Percentiles rank a stretch among this genome's conserved stretches.
Evolutionary conservation across 2,113 vertebrate genomes (phyloP).

Genomic region (Psittacus erithacus): DNA sequence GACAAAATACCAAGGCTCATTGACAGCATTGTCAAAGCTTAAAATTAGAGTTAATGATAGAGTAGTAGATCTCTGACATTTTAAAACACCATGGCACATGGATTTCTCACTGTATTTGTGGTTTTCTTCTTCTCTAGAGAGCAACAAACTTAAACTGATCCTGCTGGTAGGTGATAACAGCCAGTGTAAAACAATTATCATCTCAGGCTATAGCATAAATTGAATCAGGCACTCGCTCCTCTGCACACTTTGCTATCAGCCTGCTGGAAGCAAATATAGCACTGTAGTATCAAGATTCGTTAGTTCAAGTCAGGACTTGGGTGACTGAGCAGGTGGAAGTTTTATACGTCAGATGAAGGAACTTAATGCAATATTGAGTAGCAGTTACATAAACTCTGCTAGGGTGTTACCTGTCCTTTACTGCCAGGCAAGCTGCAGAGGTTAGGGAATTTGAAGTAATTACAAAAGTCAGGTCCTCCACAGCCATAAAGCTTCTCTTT

Average conservation of each 20-base stretch:
- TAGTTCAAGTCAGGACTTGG: conserved; percentile 64
- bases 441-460: background rate
- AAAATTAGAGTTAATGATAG: conserved; percentile 69
- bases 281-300: conserved; percentile 9
- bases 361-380: conserved; percentile 53
- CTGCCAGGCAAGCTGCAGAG: background rate
- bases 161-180: conserved; percentile 2
- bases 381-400: conserved; percentile 42
- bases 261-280: conserved; percentile 46
- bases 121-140: conserved; percentile 33
- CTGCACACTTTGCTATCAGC: background rate
- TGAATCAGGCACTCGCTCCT: background rate
- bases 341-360: conserved; percentile 41
- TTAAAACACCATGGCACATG: background rate
- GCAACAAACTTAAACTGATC: conserved; percentile 24
- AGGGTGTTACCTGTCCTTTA: conserved; percentile 4
- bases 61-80: conserved; percentile 29
- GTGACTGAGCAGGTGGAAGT: conserved; percentile 60
- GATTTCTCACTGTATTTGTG: conserved; percentile 17
- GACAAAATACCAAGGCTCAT: conserved; percentile 46
- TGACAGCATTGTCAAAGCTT: conserved; percentile 65
- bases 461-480: background rate
- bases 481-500: background rate
- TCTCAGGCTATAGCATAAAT: background rate
- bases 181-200: background rate